phyloP scores from a whole-genome alignment of 1,140 invertebrate genomes.

The Conus betulinus region DNA sequence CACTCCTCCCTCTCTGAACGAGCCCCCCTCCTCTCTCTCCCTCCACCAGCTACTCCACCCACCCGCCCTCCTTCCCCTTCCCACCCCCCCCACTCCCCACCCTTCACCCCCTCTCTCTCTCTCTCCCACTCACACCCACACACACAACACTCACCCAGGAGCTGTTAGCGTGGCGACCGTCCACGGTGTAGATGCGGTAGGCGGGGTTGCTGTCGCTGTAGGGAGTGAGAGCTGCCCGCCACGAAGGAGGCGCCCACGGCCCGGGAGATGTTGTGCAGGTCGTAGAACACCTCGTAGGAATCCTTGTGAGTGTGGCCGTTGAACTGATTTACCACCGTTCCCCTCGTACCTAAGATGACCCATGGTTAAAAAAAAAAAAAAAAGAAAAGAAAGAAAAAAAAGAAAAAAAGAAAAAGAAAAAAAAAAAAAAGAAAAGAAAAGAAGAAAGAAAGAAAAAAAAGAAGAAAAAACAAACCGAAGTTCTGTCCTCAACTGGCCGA shows the following conservation, averaged over 20 bases:
- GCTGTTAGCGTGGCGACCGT: conserved; percentile 91
- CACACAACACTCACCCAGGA: conserved; percentile 54
- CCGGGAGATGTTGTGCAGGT: conserved; percentile 64
- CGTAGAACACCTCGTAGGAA: conserved; percentile 75
- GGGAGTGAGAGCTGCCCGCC: conserved; percentile 93
- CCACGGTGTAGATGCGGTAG: conserved; percentile 96
- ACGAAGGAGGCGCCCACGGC: conserved; percentile 92
- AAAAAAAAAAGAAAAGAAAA: background rate
- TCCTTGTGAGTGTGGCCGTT: conserved; percentile 77
- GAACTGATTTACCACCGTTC: conserved; percentile 75
- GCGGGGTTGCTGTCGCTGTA: conserved; percentile 92
- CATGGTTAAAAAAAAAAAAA: too few relatives aligned
- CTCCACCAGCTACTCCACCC: too few relatives aligned
- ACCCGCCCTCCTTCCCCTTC: too few relatives aligned
- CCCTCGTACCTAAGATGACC: conserved; percentile 72
- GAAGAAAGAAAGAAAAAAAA: too few relatives aligned
- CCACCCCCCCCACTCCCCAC: too few relatives aligned
- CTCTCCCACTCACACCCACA: background rate
- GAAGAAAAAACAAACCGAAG: too few relatives aligned
- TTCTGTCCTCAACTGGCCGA: too few relatives aligned
- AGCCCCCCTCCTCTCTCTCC: too few relatives aligned
- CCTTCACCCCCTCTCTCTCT: background rate
- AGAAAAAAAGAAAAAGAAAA: too few relatives aligned
- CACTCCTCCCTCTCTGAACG: too few relatives aligned
- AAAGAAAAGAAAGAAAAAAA: too few relatives aligned